Evolutionary conservation across 2,797 vertebrate species (phyloP), one percentile per base, ranked within the genome.

Genomic region (Novumbra hubbsi): DNA sequence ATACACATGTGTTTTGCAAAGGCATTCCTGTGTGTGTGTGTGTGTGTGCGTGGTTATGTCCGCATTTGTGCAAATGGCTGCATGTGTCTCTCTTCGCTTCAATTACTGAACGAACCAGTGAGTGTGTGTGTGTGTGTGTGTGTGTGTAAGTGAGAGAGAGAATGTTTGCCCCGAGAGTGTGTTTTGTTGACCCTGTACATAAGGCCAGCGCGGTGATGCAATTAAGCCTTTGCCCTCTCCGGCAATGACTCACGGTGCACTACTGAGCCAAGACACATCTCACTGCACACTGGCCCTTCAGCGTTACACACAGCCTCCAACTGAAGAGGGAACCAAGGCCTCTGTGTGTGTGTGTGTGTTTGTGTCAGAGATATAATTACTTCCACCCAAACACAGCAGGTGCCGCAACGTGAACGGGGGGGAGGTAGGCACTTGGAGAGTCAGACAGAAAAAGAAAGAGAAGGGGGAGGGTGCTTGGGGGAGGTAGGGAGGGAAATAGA

Each of bases 251-350:
- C 76, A 74, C n/a, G 60, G 48, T 21, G 19, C 14, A 28, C 38
- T 19, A 16, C 48, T 52, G 34, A 24, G 68, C 80, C 76, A 76
- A 78, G n/a, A 76, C 55, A 57, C 70, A 41, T 49, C 48, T 30
- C 60, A 74, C 62, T 9, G 32, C 27, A 21, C 32, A 21, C 32
- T n/a, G 16, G 66, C 65, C 24, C 30, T 19, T 41, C 55, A 68
- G 45, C 14, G 7, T 45, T 34, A 72, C 45, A 41, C 14, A 19
- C 34, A 72, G 30, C 41, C n/a, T 55, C 12, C 55, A 28, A 49
- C 65, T 32, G 69, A 68, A 70, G 27, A 65, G 32, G 69, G 73
- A 65, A 27, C 45, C 32, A 7, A 38, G 67, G 69, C 66, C 57
- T 6, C 6, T 71, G 70, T 63, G 71, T 76, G 5, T 71, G 70